Conservation (phyloP, 2,797 vertebrate genomes). For the Anguilla pacifica region DNA sequence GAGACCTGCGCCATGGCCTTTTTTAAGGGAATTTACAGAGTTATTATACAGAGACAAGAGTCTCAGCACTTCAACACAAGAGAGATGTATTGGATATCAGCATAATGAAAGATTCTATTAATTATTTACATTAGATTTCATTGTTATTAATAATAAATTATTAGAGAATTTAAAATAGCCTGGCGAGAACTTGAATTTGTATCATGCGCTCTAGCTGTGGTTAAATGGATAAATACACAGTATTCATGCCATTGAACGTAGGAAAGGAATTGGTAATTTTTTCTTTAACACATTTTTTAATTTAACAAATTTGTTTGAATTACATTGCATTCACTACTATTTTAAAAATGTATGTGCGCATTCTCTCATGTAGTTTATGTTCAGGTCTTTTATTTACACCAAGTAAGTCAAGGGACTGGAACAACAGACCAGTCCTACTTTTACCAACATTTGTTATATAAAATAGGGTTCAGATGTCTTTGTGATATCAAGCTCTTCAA, state of each 20-base stretch:
- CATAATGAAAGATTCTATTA: not conserved
- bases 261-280: not conserved
- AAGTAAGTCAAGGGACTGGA: not conserved
- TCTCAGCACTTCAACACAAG: not conserved
- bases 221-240: not conserved
- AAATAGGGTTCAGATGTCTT: constrained; percentile 9
- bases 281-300: not conserved
- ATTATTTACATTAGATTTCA: constrained; percentile 17
- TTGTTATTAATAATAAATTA: constrained; percentile 19
- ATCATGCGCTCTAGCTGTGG: not conserved
- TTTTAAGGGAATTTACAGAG: not conserved
- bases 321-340: not conserved
- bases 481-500: constrained; percentile 16
- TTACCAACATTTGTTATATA: constrained; percentile 9
- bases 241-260: not conserved
- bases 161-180: constrained; percentile 15
- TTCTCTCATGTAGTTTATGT: too few species aligned
- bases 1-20: not conserved
- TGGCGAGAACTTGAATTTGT: not conserved
- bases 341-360: not conserved
- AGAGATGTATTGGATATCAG: not conserved
- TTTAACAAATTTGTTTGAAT: not conserved
- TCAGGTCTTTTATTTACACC: not conserved
- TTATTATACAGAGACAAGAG: not conserved
- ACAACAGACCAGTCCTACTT: not conserved